phyloP scores from a whole-genome alignment of 2,888 invertebrate genomes.

The Opisthograptis luteolata region DNA sequence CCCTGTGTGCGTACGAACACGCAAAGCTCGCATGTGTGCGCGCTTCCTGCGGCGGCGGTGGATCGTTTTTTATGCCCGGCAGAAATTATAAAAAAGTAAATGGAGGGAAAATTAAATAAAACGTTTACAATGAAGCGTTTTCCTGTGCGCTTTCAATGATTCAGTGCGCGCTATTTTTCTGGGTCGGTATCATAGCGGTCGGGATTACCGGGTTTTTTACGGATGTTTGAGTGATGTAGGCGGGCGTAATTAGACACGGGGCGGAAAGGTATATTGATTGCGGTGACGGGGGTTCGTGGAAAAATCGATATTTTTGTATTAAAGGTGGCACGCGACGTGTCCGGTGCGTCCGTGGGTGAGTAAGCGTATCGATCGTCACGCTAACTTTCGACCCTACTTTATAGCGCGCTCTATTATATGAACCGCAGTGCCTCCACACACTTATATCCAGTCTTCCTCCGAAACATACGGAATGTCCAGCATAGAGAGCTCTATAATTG shows the following conservation, averaged over 20 bases:
- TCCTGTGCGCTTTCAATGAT: conserved; percentile 83
- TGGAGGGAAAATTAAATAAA: conserved; percentile 84
- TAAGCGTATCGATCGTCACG: conserved; percentile 75
- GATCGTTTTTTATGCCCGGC: conserved; percentile 83
- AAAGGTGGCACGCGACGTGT: conserved; percentile 81
- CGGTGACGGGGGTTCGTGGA: conserved; percentile 82
- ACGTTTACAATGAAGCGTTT: conserved; percentile 84
- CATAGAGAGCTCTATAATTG: no score
- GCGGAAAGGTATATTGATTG: conserved; percentile 84
- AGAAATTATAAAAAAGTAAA: conserved; percentile 84
- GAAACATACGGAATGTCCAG: no score
- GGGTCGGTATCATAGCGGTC: conserved; percentile 63
- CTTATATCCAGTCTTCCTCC: no score
- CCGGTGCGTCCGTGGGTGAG: conserved; percentile 76
- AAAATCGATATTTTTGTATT: conserved; percentile 83
- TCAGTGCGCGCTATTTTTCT: conserved; percentile 79
- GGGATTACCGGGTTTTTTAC: conserved; percentile 74
- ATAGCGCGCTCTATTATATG: conserved; percentile 69
- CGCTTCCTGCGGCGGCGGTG: conserved; percentile 81
- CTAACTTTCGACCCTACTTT: conserved; percentile 75
- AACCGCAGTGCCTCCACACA: conserved; percentile 40
- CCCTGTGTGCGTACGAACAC: conserved; percentile 77
- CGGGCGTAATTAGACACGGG: conserved; percentile 82
- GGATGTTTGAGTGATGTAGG: conserved; percentile 80
- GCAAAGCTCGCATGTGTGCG: conserved; percentile 63